phyloP scores from a whole-genome alignment of 2,888 invertebrate species.

The Agrilus mali region DNA sequence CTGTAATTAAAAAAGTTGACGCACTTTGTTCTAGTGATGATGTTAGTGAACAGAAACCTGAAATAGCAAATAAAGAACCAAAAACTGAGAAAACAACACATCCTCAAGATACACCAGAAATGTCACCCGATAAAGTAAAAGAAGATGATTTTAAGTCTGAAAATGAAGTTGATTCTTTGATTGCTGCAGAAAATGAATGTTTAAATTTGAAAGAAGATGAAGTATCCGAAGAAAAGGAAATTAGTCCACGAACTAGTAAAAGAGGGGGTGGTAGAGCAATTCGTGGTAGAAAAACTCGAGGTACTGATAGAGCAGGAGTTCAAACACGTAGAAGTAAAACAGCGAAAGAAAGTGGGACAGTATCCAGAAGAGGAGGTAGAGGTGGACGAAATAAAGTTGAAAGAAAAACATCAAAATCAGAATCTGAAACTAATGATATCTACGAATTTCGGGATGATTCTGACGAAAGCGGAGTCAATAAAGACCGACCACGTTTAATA shows the following conservation, averaged over 20 bases:
- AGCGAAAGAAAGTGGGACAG: conserved; percentile 16
- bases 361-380: conserved; percentile 33
- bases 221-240: conserved; percentile 9
- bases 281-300: conserved; percentile 31
- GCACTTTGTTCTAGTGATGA: conserved; percentile 46
- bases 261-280: conserved; percentile 21
- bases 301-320: conserved; percentile 34
- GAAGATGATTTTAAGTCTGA: not conserved
- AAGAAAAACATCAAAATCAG: conserved; percentile 41
- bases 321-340: conserved; percentile 44
- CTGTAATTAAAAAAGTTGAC: conserved; percentile 68
- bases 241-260: conserved; percentile 19
- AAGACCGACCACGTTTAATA: conserved; percentile 60
- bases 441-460: conserved; percentile 89
- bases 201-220: conserved; percentile 11
- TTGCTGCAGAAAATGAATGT: conserved; percentile 18
- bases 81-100: conserved; percentile 10
- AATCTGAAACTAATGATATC: conserved; percentile 57
- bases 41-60: conserved; percentile 24
- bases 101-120: conserved; percentile 11
- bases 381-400: conserved; percentile 42
- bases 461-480: conserved; percentile 57
- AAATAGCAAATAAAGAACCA: conserved; percentile 10
- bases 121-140: conserved; percentile 5
- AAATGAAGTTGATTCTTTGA: conserved; percentile 18